Conservation (phyloP, 2,113 vertebrate genomes). For the Fulmarus glacialis region DNA sequence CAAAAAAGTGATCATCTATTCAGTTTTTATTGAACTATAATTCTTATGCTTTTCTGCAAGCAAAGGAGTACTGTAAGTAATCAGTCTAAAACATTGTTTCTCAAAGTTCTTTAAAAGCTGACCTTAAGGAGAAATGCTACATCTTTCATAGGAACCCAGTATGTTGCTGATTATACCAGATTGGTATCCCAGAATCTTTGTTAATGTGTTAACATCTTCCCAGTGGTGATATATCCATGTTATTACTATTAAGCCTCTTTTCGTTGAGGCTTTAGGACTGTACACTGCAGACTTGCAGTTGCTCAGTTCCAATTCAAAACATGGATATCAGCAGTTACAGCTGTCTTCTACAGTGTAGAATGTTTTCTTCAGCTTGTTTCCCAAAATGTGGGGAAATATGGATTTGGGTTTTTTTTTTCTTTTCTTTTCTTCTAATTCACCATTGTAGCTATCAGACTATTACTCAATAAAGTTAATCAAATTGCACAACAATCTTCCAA, state of each 20-base stretch:
- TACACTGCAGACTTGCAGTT: constrained; percentile 30
- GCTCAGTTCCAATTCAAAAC: constrained; percentile 36
- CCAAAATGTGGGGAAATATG: constrained; percentile 63
- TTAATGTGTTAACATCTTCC: constrained; percentile 48
- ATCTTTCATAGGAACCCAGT: constrained; percentile 68
- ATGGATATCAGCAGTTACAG: constrained; percentile 65
- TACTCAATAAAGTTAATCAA: constrained; percentile 76
- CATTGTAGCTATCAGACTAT: constrained; percentile 71
- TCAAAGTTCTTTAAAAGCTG: constrained; percentile 65
- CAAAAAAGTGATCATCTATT: constrained; percentile 46
- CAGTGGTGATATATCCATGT: constrained; percentile 54
- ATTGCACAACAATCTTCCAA: constrained; percentile 39
- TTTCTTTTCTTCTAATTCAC: constrained; percentile 55
- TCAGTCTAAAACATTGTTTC: constrained; percentile 54
- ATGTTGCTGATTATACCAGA: constrained; percentile 66
- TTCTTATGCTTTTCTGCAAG: constrained; percentile 49
- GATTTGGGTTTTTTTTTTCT: neutral
- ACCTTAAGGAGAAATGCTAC: constrained; percentile 60
- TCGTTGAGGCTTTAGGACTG: constrained; percentile 58
- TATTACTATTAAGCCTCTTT: constrained; percentile 60
- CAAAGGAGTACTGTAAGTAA: constrained; percentile 62
- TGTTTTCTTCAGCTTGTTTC: constrained; percentile 73
- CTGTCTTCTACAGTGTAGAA: constrained; percentile 83
- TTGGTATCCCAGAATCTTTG: constrained; percentile 63
- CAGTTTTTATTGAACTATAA: constrained; percentile 64